phyloP scores from a whole-genome alignment of 2,888 invertebrate genomes.

The Phytoseiulus persimilis region DNA sequence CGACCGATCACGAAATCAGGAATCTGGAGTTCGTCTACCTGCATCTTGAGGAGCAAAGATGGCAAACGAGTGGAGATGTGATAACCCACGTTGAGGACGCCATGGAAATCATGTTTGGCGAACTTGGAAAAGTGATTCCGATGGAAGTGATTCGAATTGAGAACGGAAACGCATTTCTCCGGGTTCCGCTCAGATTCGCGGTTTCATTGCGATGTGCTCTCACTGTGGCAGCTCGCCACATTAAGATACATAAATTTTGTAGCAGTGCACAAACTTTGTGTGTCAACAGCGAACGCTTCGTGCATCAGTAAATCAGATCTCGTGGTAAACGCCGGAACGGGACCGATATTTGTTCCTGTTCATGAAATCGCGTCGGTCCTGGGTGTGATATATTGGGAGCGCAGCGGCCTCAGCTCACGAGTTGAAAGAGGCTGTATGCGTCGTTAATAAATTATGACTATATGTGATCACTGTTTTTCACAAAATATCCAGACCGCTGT shows the following conservation, averaged over 20 bases:
- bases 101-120: constrained; percentile 14
- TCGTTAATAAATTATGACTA: too few species aligned
- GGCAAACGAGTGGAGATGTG: background rate
- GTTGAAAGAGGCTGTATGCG: too few species aligned
- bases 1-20: background rate
- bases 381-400: too few species aligned
- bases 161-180: background rate
- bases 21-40: constrained; percentile 9
- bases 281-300: constrained; percentile 14
- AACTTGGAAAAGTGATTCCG: background rate
- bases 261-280: background rate
- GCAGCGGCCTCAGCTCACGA: too few species aligned
- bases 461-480: too few species aligned
- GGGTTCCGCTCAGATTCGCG: background rate
- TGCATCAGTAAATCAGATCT: constrained; percentile 24
- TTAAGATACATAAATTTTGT: background rate
- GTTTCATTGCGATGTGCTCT: constrained; percentile 12
- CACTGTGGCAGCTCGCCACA: background rate
- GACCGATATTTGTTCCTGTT: too few species aligned
- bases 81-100: background rate
- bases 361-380: too few species aligned
- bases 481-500: too few species aligned
- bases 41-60: background rate
- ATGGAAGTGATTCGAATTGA: background rate
- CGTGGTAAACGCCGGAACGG: too few species aligned